Base-by-base conservation (phyloP, 64 coral and sea anemone genomes). In the Pocillopora verrucosa region DNA sequence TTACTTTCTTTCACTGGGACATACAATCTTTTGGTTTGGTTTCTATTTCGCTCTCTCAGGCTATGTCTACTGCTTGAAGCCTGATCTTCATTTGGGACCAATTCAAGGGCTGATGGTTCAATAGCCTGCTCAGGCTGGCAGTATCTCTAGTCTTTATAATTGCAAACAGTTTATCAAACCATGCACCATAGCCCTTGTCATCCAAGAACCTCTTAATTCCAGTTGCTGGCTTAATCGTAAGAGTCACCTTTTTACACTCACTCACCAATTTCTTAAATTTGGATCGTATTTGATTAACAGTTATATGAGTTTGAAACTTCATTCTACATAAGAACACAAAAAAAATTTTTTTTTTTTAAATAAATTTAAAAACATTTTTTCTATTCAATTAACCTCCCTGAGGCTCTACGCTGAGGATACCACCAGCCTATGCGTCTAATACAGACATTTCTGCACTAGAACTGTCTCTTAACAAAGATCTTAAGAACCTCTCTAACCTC, bases 231-330 rank as follows among this genome's bases (percentile, higher is more conserved):
- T 91, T 89, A 15, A 91, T n/a, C 26, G 89, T 85, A 58, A 91
- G 80, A 60, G 89, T 70, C 69, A 58, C 89, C 60, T 91, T 91
- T 92, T 92, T 92, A 61, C 80, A 92, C 78, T 87, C 90, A 60
- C 82, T 86, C 14, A 86, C 86, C 82, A 92, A 74, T 82, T 92
- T 86, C 30, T 86, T 86, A 36, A 92, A 92, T 51, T 92, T 92
- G 82, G 86, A 86, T 61, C 90, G 86, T 60, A 92, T 74, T 87
- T 87, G 90, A 26, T 76, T 58, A 58, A 77, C 58, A 78, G 79
- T 75, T 9, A 76, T 75, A 58, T 13, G 16, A 86, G 73, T 14
- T 38, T 73, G n/a, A n/a, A n/a, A n/a, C n/a, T n/a, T n/a, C n/a
- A n/a, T n/a, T n/a, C n/a, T n/a, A n/a, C n/a, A n/a, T 65, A 41